phyloP scores from a whole-genome alignment of 2,888 invertebrate species.

The Pyrgus malvae region DNA sequence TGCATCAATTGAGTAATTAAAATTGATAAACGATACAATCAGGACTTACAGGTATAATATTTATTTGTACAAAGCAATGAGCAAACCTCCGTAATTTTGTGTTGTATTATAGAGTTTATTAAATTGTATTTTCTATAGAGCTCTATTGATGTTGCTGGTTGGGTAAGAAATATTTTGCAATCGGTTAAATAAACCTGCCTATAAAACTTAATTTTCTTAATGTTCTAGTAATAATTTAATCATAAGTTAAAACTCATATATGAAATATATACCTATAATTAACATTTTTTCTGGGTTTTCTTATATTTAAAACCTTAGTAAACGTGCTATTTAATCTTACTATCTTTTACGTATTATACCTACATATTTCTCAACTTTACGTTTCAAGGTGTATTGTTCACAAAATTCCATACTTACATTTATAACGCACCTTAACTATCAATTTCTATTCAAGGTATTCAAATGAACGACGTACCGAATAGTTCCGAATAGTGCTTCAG shows the following conservation, averaged over 20 bases:
- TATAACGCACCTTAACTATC: neutral
- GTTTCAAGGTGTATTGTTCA: neutral
- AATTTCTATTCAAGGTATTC: neutral
- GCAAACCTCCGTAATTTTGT: no score
- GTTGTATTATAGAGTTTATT: no score
- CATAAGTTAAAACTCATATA: neutral
- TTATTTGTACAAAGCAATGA: no score
- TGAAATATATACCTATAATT: neutral
- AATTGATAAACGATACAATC: no score
- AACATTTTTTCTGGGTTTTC: neutral
- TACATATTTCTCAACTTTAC: neutral
- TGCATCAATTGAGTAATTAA: no score
- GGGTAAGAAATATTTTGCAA: neutral
- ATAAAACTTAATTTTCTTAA: no score
- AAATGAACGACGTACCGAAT: neutral
- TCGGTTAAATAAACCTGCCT: no score
- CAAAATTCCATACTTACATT: neutral
- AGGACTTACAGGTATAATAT: no score
- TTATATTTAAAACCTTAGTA: neutral
- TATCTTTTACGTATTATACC: neutral
- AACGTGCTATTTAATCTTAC: neutral
- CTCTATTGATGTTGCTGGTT: neutral
- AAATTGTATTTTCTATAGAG: neutral
- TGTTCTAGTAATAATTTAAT: neutral
- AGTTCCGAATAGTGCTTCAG: neutral